A percentile compares a stretch with the other conserved stretches of the same genome.
These are phyloP conservation scores for Tuta absoluta DNA, from an alignment of 2,888 invertebrate genomes.

Conservation along the genomic window DNA sequence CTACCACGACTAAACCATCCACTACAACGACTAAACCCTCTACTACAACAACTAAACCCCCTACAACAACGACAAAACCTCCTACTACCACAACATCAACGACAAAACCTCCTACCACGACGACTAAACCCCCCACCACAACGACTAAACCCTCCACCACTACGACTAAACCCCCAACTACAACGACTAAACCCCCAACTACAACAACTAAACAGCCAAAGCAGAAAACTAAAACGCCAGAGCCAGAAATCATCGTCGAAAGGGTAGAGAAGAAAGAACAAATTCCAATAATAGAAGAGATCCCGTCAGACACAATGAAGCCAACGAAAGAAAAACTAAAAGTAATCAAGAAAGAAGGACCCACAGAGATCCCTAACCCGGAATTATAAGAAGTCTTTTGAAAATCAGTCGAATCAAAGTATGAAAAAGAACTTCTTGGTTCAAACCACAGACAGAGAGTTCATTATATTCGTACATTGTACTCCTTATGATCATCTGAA, in stretches of 20 bases:
- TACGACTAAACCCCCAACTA: not conserved
- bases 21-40: constrained; percentile 24
- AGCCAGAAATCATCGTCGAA: constrained; percentile 7
- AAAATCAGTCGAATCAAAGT: too few relatives aligned
- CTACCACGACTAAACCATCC: not conserved
- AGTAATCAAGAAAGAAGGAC: constrained; percentile 82
- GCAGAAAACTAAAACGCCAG: not conserved
- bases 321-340: constrained; percentile 80
- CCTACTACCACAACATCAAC: not conserved
- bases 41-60: constrained; percentile 32
- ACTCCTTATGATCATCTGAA: too few relatives aligned
- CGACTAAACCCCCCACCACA: not conserved
- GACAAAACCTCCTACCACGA: not conserved
- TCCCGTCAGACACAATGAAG: constrained; percentile 76
- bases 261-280: constrained; percentile 38
- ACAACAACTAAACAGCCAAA: constrained; percentile 18
- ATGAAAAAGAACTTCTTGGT: too few relatives aligned
- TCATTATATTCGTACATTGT: too few relatives aligned
- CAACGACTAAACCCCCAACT: not conserved
- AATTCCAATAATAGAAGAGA: constrained; percentile 79
- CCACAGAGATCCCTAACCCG: constrained; percentile 71
- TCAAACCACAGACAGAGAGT: too few relatives aligned
- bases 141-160: not conserved
- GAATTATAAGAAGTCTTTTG: constrained; percentile 44
- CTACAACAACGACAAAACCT: constrained; percentile 13